These are phyloP conservation scores for Thymelicus lineola DNA, from an alignment of 2,888 invertebrate species.

Conservation along the genomic window DNA sequence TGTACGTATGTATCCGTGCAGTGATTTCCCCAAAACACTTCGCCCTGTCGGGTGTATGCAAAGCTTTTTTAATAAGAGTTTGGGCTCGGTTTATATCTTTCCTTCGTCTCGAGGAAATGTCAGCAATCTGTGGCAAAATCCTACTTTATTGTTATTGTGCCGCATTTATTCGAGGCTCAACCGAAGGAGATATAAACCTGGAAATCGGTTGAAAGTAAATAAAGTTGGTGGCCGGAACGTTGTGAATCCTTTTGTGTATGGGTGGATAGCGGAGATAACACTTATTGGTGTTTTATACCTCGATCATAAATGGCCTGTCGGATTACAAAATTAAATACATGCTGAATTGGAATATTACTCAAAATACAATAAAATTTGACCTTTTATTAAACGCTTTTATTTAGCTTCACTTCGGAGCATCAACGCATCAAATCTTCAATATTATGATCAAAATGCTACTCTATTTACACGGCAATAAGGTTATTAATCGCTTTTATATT, in stretches of 20 bases:
- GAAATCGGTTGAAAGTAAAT: conserved; percentile 74
- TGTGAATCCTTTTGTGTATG: conserved; percentile 55
- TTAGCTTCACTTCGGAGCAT: too few species aligned
- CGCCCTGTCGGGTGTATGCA: conserved; percentile 63
- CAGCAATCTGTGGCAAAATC: conserved; percentile 78
- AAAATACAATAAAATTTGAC: too few species aligned
- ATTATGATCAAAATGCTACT: too few species aligned
- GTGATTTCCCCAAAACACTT: conserved; percentile 52
- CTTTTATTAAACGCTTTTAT: too few species aligned
- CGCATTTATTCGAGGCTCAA: conserved; percentile 74
- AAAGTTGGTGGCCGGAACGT: conserved; percentile 60
- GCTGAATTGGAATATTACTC: too few species aligned
- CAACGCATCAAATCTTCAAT: too few species aligned
- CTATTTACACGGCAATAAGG: too few species aligned
- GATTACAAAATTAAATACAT: background rate
- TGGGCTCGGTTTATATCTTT: conserved; percentile 65
- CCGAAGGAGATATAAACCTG: conserved; percentile 73
- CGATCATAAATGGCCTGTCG: conserved; percentile 56
- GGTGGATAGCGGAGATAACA: conserved; percentile 70
- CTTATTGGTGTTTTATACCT: conserved; percentile 70
- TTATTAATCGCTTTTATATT: too few species aligned
- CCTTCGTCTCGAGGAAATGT: conserved; percentile 75
- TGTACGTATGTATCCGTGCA: conserved; percentile 41
- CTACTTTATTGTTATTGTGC: conserved; percentile 80
- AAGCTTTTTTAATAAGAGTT: conserved; percentile 78